Evolutionary conservation across 2,888 invertebrate genomes (phyloP).

Genomic region (Tillus elongatus): DNA sequence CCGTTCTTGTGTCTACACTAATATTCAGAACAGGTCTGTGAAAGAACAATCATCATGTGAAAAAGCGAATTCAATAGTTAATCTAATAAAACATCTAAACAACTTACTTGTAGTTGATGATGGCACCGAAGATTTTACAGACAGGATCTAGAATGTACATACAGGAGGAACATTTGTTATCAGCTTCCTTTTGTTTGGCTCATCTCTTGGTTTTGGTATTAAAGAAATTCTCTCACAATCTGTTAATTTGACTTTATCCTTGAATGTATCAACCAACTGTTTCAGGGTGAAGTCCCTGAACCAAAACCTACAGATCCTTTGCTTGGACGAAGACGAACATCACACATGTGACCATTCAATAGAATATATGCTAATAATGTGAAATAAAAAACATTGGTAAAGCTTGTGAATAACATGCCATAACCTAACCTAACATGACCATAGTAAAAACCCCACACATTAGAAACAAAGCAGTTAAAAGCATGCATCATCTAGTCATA

Average conservation of each 20-base stretch:
- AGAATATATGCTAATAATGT: too few relatives aligned
- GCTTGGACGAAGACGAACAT: constrained; percentile 94
- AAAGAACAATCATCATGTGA: constrained; percentile 45
- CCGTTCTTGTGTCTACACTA: constrained; percentile 50
- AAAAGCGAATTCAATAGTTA: not conserved
- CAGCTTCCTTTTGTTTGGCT: constrained; percentile 82
- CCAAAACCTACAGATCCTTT: constrained; percentile 99
- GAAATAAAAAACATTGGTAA: too few relatives aligned
- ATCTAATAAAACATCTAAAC: not conserved
- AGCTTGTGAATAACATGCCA: too few relatives aligned
- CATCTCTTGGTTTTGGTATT: constrained; percentile 96
- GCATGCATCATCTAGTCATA: too few relatives aligned
- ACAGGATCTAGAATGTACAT: constrained; percentile 99
- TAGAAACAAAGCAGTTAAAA: too few relatives aligned
- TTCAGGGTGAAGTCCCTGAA: constrained; percentile 96
- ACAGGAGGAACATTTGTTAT: constrained; percentile 95
- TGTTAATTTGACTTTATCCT: constrained; percentile 94
- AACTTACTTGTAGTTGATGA: constrained; percentile 44
- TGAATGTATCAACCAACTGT: constrained; percentile 99
- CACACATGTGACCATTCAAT: too few relatives aligned
- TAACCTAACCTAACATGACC: too few relatives aligned
- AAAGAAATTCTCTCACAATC: constrained; percentile 97
- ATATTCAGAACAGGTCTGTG: constrained; percentile 39
- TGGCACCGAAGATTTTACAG: constrained; percentile 80
- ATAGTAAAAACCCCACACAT: too few relatives aligned